Conservation (phyloP, 1,140 invertebrate genomes). For the Gonioctena quinquepunctata region DNA sequence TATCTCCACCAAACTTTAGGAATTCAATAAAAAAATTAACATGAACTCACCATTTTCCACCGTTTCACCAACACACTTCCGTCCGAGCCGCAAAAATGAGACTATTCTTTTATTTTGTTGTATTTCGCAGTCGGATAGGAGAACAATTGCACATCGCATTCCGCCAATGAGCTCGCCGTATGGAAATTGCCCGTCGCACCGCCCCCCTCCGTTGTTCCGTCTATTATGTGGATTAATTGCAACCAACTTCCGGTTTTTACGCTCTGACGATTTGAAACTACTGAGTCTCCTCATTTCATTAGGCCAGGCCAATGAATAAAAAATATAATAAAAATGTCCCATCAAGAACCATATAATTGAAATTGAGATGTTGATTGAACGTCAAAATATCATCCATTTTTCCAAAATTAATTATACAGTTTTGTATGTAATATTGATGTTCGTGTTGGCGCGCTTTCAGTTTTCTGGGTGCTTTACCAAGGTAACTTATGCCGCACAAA, state of each 20-base stretch:
- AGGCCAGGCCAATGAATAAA: not conserved
- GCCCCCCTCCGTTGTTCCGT: conserved; percentile 37
- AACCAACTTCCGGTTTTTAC: conserved; percentile 46
- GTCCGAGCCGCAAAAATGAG: not conserved
- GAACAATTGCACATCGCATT: conserved; percentile 34
- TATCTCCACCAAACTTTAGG: no score
- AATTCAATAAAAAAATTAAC: not conserved
- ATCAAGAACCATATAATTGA: no score
- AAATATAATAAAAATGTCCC: no score
- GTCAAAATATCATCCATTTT: no score
- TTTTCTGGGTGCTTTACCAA: no score
- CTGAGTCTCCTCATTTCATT: conserved; percentile 7
- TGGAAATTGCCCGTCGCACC: not conserved
- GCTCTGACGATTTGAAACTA: conserved; percentile 30
- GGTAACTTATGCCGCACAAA: no score
- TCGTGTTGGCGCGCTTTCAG: no score
- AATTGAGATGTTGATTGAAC: no score
- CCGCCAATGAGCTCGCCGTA: conserved; percentile 11
- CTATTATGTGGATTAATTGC: conserved; percentile 51
- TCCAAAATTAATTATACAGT: no score
- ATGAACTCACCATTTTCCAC: not conserved
- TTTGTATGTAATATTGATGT: no score
- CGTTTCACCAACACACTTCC: not conserved
- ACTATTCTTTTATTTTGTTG: conserved; percentile 37
- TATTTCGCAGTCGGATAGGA: conserved; percentile 33